Base-by-base conservation (phyloP, 2,113 vertebrate species). In the Epinephelus lanceolatus region DNA sequence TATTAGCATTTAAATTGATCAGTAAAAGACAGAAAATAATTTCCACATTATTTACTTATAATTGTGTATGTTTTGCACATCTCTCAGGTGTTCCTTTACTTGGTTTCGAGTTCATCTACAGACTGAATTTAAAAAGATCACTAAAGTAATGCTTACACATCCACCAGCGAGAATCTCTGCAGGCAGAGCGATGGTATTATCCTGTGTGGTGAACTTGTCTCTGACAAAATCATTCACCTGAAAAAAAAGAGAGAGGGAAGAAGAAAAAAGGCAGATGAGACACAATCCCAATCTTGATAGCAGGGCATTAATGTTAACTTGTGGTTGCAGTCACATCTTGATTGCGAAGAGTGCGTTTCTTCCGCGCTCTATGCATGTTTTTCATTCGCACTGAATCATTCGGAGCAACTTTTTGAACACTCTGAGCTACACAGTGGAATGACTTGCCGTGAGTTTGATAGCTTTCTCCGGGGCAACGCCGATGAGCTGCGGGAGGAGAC, bases 391-490 rank as follows among this genome's bases (percentile, higher is more conserved):
- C 56, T 47, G 74, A 88, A 81, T 92, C 84, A 49, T 47, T 87
- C 52, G 21, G 49, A 70, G 76, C 63, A 82, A 85, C 83, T 86
- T 92, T 85, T 30, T 47, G 45, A 77, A 80, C 79, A 87, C 83
- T 76, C 79, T 42, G 45, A 88, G 86, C 83, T 37, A 73, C 85
- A 57, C 78, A 75, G 89, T 56, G 88, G 91, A 94, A 85, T 91
- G 94, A 98, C 97, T 96, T 96, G 97, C 98, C 93, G 97, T 99
- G 90, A 99, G 96, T 92, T 99, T 99, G 95, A 99, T 99, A 90
- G 98, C 98, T 94, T 99, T 99, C 95, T 99, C 98, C 79, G 98
- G 98, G 91, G 98, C 98, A 87, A 99, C 98, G 79, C 98, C 98
- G 88, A 99, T 97, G 89, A 99, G 97, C 83, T 99, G 98, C 86